Evolutionary conservation across 2,797 vertebrate genomes (phyloP), one percentile per base, ranked within the genome.

Genomic region (Semotilus atromaculatus): DNA sequence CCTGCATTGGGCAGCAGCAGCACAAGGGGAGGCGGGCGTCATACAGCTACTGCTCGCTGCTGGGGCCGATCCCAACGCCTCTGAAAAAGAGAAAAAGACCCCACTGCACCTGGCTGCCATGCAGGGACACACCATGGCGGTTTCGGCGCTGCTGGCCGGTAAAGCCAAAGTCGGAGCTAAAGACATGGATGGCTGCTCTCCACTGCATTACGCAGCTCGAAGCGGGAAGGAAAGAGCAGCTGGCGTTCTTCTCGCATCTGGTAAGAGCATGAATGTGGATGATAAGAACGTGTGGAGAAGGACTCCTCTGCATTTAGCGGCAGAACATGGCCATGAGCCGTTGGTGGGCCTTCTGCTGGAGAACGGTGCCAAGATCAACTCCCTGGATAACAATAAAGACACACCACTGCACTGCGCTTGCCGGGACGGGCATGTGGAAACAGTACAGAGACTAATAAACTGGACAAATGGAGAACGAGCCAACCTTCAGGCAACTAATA

Each of bases 231-330:
- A 26, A 1, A 86, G 87, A 0, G 88, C 90, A 1, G 80, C 91
- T 8, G 89, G 92, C 68, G 81, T 81, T 31, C 94, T 97, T 43
- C 85, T 97, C 21, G 85, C 58, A 43, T 83, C 88, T 0, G 89
- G 90, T 21, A 93, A 90, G 81, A 93, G 92, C 36, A 96, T 93
- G 89, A 95, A 93, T 7, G 88, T 93, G 13, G 90, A 95, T 0
- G 93, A 95, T 1, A 95, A 92, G 85, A 96, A 97, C 3, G 78
- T 92, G 0, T 96, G 95, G 96, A 95, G 96, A 89, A 96, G 94
- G 90, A 96, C 95, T 0, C 83, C 94, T 0, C 90, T 97, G 75
- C 96, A 96, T 77, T 70, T 91, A 2, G 95, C 95, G 36, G 94
- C 94, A 0, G 96, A 97, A 79, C 74, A 92, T 0, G 95, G 96